phyloP scores from a whole-genome alignment of 2,888 invertebrate species.

The Pammene fasciana region DNA sequence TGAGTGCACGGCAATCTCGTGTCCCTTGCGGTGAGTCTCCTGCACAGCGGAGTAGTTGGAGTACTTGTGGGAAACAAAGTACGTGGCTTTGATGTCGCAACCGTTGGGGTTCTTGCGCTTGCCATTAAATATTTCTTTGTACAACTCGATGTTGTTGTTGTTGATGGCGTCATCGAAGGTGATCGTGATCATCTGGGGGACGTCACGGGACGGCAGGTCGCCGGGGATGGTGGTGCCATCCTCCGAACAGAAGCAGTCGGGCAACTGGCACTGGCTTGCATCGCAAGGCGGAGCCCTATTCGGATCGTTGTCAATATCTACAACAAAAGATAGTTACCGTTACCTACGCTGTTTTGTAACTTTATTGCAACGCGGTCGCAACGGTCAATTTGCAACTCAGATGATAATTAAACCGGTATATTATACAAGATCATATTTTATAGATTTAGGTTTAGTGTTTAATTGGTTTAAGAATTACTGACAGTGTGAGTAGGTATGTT shows the following conservation, averaged over 20 bases:
- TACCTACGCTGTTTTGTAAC: conserved; percentile 14
- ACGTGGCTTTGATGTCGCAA: conserved; percentile 96
- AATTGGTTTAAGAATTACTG: conserved; percentile 16
- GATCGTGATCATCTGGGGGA: conserved; percentile 97
- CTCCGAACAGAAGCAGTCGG: conserved; percentile 97
- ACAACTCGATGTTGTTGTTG: conserved; percentile 96
- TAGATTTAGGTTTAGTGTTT: conserved; percentile 21
- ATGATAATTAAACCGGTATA: conserved; percentile 31
- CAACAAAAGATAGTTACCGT: conserved; percentile 51
- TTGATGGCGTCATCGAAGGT: conserved; percentile 98
- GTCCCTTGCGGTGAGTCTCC: conserved; percentile 95
- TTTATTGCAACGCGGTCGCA: conserved; percentile 9
- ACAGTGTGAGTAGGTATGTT: conserved; percentile 1
- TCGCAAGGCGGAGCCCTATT: conserved; percentile 96
- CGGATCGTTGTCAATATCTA: conserved; percentile 96
- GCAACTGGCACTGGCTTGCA: conserved; percentile 91
- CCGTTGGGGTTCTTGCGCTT: conserved; percentile 96
- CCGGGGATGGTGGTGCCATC: conserved; percentile 94
- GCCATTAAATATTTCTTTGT: conserved; percentile 95
- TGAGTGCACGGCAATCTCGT: conserved; percentile 96
- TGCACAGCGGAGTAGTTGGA: conserved; percentile 96
- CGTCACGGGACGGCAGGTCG: conserved; percentile 91
- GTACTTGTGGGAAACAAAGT: conserved; percentile 96
- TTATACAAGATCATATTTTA: conserved; percentile 36
- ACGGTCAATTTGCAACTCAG: conserved; percentile 21